Conservation (phyloP, 2,888 invertebrate genomes). For the Drosophila peninsularis region DNA sequence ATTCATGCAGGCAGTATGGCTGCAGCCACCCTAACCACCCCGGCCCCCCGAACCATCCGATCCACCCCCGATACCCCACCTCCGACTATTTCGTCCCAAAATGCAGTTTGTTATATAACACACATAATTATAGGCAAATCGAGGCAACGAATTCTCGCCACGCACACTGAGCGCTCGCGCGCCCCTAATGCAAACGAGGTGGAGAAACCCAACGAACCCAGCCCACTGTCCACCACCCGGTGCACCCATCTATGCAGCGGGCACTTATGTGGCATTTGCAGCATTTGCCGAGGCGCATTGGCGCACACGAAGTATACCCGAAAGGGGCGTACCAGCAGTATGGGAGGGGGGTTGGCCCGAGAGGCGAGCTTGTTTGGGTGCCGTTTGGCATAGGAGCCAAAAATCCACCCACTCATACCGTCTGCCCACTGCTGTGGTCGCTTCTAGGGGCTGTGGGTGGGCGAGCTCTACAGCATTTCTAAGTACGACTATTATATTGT, state of each 20-base stretch:
- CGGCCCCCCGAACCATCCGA: not conserved
- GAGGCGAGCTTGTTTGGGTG: slow-evolving; percentile 6
- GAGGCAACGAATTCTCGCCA: slow-evolving; percentile 79
- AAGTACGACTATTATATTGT: slow-evolving; percentile 58
- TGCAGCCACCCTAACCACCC: not conserved
- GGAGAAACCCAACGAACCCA: slow-evolving; percentile 4
- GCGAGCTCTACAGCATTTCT: slow-evolving; percentile 51
- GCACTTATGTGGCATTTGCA: slow-evolving; percentile 79
- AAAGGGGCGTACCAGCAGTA: not conserved
- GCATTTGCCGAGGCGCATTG: slow-evolving; percentile 73
- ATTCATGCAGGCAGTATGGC: slow-evolving; percentile 70
- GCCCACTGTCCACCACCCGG: not conserved
- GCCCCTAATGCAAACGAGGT: slow-evolving; percentile 59
- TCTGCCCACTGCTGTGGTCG: slow-evolving; percentile 22
- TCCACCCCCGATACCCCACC: not conserved
- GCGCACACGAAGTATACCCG: slow-evolving; percentile 48
- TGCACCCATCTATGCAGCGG: slow-evolving; percentile 33
- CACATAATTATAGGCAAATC: slow-evolving; percentile 81
- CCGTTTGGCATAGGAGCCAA: slow-evolving; percentile 15
- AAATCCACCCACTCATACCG: not conserved
- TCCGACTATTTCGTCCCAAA: slow-evolving; percentile 64
- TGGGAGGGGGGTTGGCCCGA: not conserved
- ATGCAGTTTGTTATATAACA: slow-evolving; percentile 81
- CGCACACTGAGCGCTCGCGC: slow-evolving; percentile 52
- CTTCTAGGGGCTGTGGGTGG: slow-evolving; percentile 47